These are phyloP conservation scores for Aricia agestis DNA, from an alignment of 1,140 invertebrate genomes.

Conservation along the genomic window DNA sequence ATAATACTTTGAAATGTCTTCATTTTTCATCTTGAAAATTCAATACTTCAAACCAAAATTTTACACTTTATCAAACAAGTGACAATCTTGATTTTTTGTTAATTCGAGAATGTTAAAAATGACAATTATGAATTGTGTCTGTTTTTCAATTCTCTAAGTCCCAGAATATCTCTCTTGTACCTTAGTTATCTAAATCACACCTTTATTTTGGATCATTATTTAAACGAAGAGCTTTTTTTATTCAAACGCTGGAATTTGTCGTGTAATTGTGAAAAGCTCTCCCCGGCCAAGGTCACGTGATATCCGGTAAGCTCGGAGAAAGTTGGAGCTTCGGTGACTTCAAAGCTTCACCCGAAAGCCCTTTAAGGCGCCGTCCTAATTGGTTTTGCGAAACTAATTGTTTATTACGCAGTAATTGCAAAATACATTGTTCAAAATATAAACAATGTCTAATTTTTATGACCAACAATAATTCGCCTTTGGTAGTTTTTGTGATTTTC, in stretches of 20 bases:
- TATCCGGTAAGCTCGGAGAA: slow-evolving; percentile 4
- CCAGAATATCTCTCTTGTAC: neutral
- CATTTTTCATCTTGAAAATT: no score
- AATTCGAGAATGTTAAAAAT: no score
- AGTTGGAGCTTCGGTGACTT: slow-evolving; percentile 6
- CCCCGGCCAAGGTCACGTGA: neutral
- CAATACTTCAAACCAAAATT: no score
- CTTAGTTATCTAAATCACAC: slow-evolving; percentile 1
- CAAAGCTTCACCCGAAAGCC: neutral
- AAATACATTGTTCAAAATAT: neutral
- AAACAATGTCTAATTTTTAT: slow-evolving; percentile 1
- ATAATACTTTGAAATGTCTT: no score
- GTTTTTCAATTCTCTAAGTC: no score
- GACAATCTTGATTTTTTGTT: no score
- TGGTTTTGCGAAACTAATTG: slow-evolving; percentile 10
- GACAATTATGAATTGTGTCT: no score
- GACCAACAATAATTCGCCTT: neutral
- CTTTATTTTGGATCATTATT: slow-evolving; percentile 3
- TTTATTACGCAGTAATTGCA: neutral
- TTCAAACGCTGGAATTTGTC: slow-evolving; percentile 7
- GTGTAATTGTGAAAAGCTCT: slow-evolving; percentile 12
- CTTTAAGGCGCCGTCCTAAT: slow-evolving; percentile 3
- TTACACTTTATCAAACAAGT: no score
- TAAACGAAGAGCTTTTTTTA: slow-evolving; percentile 6
- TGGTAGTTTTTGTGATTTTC: neutral